These are phyloP conservation scores for Cyphomyrus plagiostoma DNA, from an alignment of 2,113 vertebrate species.

Conservation along the genomic window DNA sequence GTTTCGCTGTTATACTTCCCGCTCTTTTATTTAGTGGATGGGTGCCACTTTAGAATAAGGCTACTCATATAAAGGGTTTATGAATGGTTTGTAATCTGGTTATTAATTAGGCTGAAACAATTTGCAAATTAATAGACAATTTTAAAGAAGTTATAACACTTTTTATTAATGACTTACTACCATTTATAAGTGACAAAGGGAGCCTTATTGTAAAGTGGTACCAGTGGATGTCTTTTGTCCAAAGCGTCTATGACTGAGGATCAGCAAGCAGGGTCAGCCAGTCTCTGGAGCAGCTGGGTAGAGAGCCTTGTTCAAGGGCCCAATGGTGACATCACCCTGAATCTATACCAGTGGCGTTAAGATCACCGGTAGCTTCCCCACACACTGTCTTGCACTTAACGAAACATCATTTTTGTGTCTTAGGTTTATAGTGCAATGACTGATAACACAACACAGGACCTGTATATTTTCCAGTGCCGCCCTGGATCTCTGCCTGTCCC, in stretches of 20 bases:
- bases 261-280: background rate
- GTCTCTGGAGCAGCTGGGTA: background rate
- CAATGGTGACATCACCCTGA: background rate
- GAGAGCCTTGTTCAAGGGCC: background rate
- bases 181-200: too few species aligned
- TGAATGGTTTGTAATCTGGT: too few species aligned
- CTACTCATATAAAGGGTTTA: too few species aligned
- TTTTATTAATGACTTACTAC: too few species aligned
- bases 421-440: background rate
- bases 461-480: background rate
- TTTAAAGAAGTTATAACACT: too few species aligned
- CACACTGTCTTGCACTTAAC: background rate
- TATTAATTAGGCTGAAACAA: too few species aligned
- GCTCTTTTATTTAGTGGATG: background rate
- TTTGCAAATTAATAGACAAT: too few species aligned
- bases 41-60: too few species aligned
- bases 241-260: background rate
- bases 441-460: background rate
- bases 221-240: background rate
- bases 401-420: background rate
- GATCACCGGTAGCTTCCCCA: background rate
- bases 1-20: background rate
- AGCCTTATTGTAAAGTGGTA: too few species aligned
- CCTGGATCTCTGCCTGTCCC: background rate
- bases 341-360: background rate